Conservation (phyloP, 1,140 invertebrate species). For the Venustaconcha ellipsiformis region DNA sequence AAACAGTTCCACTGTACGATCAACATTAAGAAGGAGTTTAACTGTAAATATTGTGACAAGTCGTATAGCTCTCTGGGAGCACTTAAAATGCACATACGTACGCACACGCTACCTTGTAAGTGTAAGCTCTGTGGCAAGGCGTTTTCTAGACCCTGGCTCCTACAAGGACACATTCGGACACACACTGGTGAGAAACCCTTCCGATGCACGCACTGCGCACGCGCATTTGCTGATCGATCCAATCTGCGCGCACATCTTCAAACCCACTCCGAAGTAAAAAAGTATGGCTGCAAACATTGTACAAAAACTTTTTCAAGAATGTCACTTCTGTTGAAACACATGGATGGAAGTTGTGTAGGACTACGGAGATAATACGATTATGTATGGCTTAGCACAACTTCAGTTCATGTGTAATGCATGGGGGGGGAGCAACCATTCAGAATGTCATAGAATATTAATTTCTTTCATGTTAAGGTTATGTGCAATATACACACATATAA, state of each 20-base stretch:
- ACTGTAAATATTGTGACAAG: constrained; percentile 96
- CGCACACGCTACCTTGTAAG: constrained; percentile 97
- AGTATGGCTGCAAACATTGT: constrained; percentile 93
- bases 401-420: no score
- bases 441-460: no score
- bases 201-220: constrained; percentile 84
- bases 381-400: neutral
- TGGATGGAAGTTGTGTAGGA: constrained; percentile 79
- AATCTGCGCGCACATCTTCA: constrained; percentile 97
- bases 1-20: constrained; percentile 95
- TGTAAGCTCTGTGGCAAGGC: constrained; percentile 89
- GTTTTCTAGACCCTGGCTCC: constrained; percentile 59
- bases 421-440: no score
- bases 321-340: constrained; percentile 94
- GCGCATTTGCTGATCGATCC: constrained; percentile 93
- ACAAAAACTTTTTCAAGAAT: constrained; percentile 98
- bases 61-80: constrained; percentile 95
- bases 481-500: no score
- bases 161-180: constrained; percentile 62
- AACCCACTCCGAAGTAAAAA: constrained; percentile 97
- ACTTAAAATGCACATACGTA: constrained; percentile 98
- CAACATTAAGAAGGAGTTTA: constrained; percentile 90
- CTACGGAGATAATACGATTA: constrained; percentile 10
- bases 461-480: no score
- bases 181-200: constrained; percentile 64